A percentile compares a stretch with the other conserved stretches of the same genome.
phyloP scores from a whole-genome alignment of 2,113 vertebrate genomes.

The Albula goreensis region DNA sequence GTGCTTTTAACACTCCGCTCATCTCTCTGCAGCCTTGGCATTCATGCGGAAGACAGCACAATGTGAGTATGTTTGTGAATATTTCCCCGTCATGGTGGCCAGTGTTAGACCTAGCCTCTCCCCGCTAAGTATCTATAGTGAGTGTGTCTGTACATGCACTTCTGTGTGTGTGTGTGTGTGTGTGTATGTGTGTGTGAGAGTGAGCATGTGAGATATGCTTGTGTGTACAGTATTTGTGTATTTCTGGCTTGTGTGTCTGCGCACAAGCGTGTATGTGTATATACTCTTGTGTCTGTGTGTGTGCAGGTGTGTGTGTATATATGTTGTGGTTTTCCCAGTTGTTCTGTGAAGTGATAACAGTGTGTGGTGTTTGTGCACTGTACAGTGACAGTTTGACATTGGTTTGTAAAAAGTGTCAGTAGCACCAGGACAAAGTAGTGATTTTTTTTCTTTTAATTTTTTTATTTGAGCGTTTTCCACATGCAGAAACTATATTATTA shows the following conservation, averaged over 20 bases:
- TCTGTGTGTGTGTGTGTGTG: background rate
- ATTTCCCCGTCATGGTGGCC: too few species aligned
- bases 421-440: too few species aligned
- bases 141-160: background rate
- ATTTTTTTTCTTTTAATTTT: too few species aligned
- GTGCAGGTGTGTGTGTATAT: constrained; percentile 31
- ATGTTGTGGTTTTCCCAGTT: background rate
- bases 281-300: background rate
- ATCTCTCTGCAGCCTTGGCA: too few species aligned
- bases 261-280: constrained; percentile 19
- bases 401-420: too few species aligned
- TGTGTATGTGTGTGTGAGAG: background rate
- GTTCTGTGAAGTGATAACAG: background rate
- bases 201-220: background rate
- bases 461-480: too few species aligned
- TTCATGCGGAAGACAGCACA: too few species aligned
- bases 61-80: background rate
- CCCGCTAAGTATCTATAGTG: background rate
- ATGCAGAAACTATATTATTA: too few species aligned
- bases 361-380: constrained; percentile 16
- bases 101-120: too few species aligned
- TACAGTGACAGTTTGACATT: background rate
- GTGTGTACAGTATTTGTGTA: constrained; percentile 29
- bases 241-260: constrained; percentile 23
- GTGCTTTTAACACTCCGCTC: too few species aligned